Conservation (phyloP, 2,888 invertebrate species). For the Ethmia dodecea region DNA sequence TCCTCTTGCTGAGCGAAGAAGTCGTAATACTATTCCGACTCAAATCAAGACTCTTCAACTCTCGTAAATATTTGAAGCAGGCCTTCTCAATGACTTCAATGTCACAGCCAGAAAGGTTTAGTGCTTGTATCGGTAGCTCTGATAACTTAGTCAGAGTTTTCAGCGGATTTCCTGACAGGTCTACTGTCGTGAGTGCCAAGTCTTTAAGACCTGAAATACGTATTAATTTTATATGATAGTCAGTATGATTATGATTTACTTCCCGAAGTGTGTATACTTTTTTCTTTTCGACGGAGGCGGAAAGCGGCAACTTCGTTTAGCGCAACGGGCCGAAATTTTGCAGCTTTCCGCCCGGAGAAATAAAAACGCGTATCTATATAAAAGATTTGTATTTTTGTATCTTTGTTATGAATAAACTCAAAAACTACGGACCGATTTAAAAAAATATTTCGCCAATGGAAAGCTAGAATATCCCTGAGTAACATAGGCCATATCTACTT, state of each 20-base stretch:
- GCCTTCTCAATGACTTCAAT: slow-evolving; percentile 73
- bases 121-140: slow-evolving; percentile 48
- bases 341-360: too few species aligned
- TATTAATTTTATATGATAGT: background rate
- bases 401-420: too few species aligned
- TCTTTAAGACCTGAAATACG: slow-evolving; percentile 31
- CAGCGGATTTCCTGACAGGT: slow-evolving; percentile 51
- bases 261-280: too few species aligned
- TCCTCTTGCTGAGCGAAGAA: slow-evolving; percentile 64
- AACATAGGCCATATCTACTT: too few species aligned
- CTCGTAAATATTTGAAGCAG: slow-evolving; percentile 77
- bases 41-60: slow-evolving; percentile 79
- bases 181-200: slow-evolving; percentile 28
- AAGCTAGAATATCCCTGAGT: too few species aligned
- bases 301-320: too few species aligned
- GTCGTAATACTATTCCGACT: slow-evolving; percentile 80
- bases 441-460: too few species aligned
- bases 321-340: too few species aligned
- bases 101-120: slow-evolving; percentile 78
- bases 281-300: too few species aligned
- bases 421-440: too few species aligned
- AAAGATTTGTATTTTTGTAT: background rate
- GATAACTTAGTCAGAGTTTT: slow-evolving; percentile 64
- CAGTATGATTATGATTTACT: too few species aligned
- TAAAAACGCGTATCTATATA: background rate